Evolutionary conservation across 2,797 vertebrate species (phyloP), one percentile per base, ranked within the genome.

Genomic region (Mycteria americana): DNA sequence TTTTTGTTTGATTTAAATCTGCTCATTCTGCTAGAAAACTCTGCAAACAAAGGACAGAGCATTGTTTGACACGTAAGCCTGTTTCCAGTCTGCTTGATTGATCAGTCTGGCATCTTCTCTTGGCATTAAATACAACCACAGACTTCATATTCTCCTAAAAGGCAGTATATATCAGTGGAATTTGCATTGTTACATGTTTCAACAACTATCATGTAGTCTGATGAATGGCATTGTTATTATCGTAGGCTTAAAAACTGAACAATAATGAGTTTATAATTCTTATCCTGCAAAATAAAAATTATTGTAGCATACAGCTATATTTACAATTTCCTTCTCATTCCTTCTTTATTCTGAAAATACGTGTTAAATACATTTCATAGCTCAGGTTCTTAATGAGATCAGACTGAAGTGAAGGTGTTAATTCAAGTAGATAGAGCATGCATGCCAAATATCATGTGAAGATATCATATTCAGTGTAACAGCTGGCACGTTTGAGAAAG

Each of bases 21-120:
- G 90, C 86, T 95, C 83, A 91, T 94, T 94, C 94, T 95, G 76
- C 90, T 95, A 51, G 76, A 78, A 64, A 83, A 93, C 80, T 85
- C 91, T 90, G 69, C 88, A 76, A 73, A 97, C 95, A 95, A 96
- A 97, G 92, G 93, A 27, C 72, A 62, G 72, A 7, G 85, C 75
- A 64, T 64, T 17, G 82, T 95, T 83, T 75, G 64, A 74, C 85
- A 92, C 31, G 1, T 76, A 86, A 96, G 91, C 91, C 79, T 79
- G 74, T 96, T 91, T 92, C 94, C 95, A 97, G 82, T 88, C 88
- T 93, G 79, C 92, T 92, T 95, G 92, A 96, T 88, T 88, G 93
- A 93, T 97, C 92, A 86, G 93, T 94, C 92, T 92, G 86, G 94
- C 81, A 88, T 90, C 91, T 92, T 95, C 94, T 82, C 65, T 74